A percentile compares a stretch with the other conserved stretches of the same genome.
These are phyloP conservation scores for Psilanteris sp. DNA, from an alignment of 1,140 invertebrate species.

Conservation along the genomic window DNA sequence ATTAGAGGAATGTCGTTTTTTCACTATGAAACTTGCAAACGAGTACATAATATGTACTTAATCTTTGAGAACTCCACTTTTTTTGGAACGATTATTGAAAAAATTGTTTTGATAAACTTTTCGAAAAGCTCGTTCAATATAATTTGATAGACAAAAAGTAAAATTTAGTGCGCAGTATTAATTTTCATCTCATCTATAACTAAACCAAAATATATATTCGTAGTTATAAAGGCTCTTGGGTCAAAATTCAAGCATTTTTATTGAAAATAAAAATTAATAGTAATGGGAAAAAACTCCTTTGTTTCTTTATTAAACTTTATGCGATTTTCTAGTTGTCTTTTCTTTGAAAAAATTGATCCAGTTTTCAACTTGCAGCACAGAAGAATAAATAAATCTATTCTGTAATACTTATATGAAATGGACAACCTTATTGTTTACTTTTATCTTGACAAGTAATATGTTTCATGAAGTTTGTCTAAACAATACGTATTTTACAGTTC, in stretches of 20 bases:
- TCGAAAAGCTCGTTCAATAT: conserved; percentile 43
- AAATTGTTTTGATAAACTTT: conserved; percentile 15
- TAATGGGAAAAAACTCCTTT: neutral
- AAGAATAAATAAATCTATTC: too few species aligned
- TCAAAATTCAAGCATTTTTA: neutral
- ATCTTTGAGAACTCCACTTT: conserved; percentile 2
- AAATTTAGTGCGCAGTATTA: conserved; percentile 5
- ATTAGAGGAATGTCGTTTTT: too few species aligned
- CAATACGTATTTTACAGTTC: conserved; percentile 9
- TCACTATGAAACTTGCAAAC: neutral
- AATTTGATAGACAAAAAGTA: neutral
- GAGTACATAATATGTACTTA: neutral
- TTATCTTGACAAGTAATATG: too few species aligned
- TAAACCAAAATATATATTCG: too few species aligned
- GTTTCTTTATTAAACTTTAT: too few species aligned
- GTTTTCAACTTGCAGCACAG: too few species aligned
- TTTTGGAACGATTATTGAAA: conserved; percentile 12
- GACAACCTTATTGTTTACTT: too few species aligned
- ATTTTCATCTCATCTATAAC: too few species aligned
- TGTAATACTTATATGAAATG: too few species aligned
- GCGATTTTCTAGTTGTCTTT: too few species aligned
- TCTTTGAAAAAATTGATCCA: too few species aligned
- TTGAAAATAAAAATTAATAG: too few species aligned
- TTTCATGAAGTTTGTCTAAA: neutral
- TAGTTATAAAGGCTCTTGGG: neutral